phyloP scores from a whole-genome alignment of 2,113 vertebrate species.

The Hiodon tergisus region DNA sequence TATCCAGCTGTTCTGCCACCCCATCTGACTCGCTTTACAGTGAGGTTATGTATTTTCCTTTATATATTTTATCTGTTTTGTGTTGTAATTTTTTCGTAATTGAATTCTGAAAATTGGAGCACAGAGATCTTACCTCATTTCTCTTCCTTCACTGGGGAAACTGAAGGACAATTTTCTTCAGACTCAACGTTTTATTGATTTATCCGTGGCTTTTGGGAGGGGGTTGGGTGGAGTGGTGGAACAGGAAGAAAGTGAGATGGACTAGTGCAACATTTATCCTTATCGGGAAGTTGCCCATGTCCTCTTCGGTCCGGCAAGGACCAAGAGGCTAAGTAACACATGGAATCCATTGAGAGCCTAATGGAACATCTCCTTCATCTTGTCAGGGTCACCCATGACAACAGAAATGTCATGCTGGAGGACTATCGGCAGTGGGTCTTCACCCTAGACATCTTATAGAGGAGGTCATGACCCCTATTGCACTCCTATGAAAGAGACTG shows the following conservation, averaged over 20 bases:
- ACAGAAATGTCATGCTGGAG: too few species aligned
- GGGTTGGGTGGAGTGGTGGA: background rate
- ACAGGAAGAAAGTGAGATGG: background rate
- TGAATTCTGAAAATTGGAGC: constrained; percentile 26
- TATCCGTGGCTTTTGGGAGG: constrained; percentile 6
- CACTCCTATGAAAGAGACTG: too few species aligned
- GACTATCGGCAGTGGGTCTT: too few species aligned
- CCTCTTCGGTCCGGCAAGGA: too few species aligned
- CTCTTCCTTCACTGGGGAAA: constrained; percentile 5
- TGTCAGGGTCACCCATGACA: too few species aligned
- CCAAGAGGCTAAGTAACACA: too few species aligned
- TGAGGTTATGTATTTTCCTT: constrained; percentile 4
- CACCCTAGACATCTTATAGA: too few species aligned
- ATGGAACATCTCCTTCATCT: too few species aligned
- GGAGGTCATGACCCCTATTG: too few species aligned
- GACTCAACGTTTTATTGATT: constrained; percentile 29
- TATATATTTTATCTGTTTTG: constrained; percentile 20
- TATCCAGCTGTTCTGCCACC: background rate
- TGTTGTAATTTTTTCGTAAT: constrained; percentile 23
- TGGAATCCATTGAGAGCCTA: too few species aligned
- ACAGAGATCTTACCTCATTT: constrained; percentile 12
- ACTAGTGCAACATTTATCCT: background rate
- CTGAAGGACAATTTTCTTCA: constrained; percentile 18
- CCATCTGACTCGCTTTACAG: constrained; percentile 1
- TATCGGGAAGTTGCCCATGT: background rate